Base-by-base conservation (phyloP, 2,797 vertebrate genomes). In the Limnodromus scolopaceus region DNA sequence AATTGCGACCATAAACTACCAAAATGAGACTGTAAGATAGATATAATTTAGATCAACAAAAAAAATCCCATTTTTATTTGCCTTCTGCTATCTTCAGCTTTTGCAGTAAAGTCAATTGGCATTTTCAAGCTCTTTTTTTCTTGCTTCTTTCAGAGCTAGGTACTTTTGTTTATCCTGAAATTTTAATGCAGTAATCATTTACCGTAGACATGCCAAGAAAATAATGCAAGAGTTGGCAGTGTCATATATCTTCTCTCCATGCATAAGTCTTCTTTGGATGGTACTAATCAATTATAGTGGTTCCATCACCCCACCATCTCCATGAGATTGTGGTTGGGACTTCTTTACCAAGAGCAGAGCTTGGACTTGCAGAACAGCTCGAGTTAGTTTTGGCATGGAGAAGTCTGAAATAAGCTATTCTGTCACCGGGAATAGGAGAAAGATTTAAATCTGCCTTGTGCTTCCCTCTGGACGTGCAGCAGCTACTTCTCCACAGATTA, bases 101-200 rank as follows among this genome's bases (percentile, higher is more conserved):
- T 84, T 92, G 24, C 54, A 16, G 17, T 75, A 39, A 32, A 69
- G 6, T 75, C n/a, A 64, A 0, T 41, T 89, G 60, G 36, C 25
- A 32, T 84, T 79, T 93, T 76, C 70, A n/a, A 78, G 24, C 6
- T 61, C 18, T 85, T 77, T 55, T 58, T 86, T 55, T 54, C 34
- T 79, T 91, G 45, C 39, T 93, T 84, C 25, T 85, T 36, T 70
- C 60, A 82, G 61, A 88, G 27, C 24, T 78, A 49, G 34, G 36
- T 92, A 28, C 13, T 89, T 84, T 16, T 54, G 53, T 68, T 90
- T 88, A 61, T 22, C 38, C 1, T 84, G 57, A 71, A 55, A 6
- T 3, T 78, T 83, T 79, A 84, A 85, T 83, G 72, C 61, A 71
- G 63, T 90, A 84, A 79, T 93, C 38, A 84, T 86, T 94, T 88